A percentile compares a stretch with the other conserved stretches of the same genome.
These are phyloP conservation scores for Pantherophis alleghaniensis DNA, from an alignment of 2,797 vertebrate genomes.

Conservation along the genomic window DNA sequence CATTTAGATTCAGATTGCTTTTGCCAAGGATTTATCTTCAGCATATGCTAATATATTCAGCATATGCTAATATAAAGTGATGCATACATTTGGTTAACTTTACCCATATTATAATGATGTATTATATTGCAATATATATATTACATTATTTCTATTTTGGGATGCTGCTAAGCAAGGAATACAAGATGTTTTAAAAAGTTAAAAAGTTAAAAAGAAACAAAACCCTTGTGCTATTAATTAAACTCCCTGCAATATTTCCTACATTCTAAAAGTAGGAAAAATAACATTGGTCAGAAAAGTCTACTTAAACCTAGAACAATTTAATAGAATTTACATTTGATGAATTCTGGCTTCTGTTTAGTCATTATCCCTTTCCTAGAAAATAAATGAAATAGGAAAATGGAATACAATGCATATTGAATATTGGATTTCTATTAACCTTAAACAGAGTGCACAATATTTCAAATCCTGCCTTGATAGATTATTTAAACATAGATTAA, in stretches of 20 bases:
- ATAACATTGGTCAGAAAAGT: not conserved
- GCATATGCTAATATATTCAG: constrained; percentile 2
- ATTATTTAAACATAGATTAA: not conserved
- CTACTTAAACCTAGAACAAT: not conserved
- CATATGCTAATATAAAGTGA: not conserved
- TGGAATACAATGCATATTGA: not conserved
- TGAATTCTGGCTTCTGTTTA: constrained; percentile 11
- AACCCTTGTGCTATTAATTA: constrained; percentile 43
- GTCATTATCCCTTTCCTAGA: not conserved
- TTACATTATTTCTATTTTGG: not conserved
- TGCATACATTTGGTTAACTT: not conserved
- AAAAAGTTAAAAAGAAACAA: constrained; percentile 31
- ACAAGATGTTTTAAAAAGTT: constrained; percentile 21
- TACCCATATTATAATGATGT: not conserved
- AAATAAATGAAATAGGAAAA: not conserved
- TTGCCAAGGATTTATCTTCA: constrained; percentile 35
- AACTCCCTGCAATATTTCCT: constrained; percentile 30
- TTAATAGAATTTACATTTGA: constrained; percentile 8
- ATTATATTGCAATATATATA: not conserved
- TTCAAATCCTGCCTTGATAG: constrained; percentile 1
- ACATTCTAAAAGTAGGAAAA: constrained; percentile 17
- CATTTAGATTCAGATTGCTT: constrained; percentile 24
- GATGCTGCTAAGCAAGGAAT: constrained; percentile 23
- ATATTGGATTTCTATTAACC: constrained; percentile 36
- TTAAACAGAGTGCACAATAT: constrained; percentile 29